Evolutionary conservation across 2,797 vertebrate genomes (phyloP), one percentile per base, ranked within the genome.

Genomic region (Aplochiton taeniatus): DNA sequence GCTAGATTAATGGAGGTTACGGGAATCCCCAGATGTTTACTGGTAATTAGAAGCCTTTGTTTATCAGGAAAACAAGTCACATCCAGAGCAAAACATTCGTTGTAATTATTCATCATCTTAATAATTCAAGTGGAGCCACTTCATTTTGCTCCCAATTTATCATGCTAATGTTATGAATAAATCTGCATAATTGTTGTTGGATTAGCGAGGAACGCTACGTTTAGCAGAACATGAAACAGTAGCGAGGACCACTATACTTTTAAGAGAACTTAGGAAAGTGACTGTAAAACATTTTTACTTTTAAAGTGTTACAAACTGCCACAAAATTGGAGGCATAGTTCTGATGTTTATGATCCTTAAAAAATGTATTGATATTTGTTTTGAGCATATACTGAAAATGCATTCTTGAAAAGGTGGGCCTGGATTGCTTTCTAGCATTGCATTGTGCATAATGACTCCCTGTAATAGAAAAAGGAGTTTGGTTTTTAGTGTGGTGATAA

Each of bases 31-130:
- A 96, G 96, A 98, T 98, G 96, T 96, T 97, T 98, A 90, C 91
- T 93, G 91, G 95, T 97, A 98, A 98, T 98, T 98, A 98, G 95
- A 95, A 94, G 79, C 84, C 94, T 98, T 98, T 98, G 96, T 98
- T 98, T 98, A 98, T 97, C 95, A 95, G 86, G 82, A 96, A 97
- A 96, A 96, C 95, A 98, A 97, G 95, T 96, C 96, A 95, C 95
- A 98, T 96, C 94, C 96, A 98, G 95, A 96, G 95, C 95, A 96
- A 94, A 95, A 96, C 94, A 96, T 96, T 97, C 94, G 95, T 97
- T 95, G 95, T 96, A 96, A 98, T 97, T 98, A 97, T 96, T 98
- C 95, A 98, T 97, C 95, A 98, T 98, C 95, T 97, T 97, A 98
- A 98, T 97, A 97, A 98, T 97, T 98, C 95, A 97, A 98, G 95